A percentile compares a stretch with the other conserved stretches of the same genome.
These are phyloP conservation scores for Steinernema khuongi DNA, from an alignment of 1,140 invertebrate genomes.

Conservation along the genomic window DNA sequence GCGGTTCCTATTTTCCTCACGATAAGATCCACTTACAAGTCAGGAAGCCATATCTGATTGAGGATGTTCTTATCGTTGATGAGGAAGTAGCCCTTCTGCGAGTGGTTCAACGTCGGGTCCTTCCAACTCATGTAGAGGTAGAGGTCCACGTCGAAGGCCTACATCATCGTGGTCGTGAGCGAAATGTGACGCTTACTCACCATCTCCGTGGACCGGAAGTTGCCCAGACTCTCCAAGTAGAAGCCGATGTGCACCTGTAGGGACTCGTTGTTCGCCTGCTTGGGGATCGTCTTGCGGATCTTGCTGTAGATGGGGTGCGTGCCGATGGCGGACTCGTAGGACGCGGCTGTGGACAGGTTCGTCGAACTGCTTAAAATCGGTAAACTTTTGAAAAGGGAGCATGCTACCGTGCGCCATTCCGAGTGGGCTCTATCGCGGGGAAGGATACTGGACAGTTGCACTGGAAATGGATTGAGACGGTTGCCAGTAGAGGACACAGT, in stretches of 20 bases:
- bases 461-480: not conserved
- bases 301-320: slow-evolving; percentile 7
- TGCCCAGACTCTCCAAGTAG: slow-evolving; percentile 51
- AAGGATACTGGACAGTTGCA: not conserved
- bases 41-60: slow-evolving; percentile 47
- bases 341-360: not conserved
- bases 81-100: slow-evolving; percentile 49
- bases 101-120: slow-evolving; percentile 46
- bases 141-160: slow-evolving; percentile 57
- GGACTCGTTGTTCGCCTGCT: slow-evolving; percentile 19
- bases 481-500: not conserved
- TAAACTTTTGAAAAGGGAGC: not conserved
- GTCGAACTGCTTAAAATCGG: slow-evolving; percentile 12
- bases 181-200: slow-evolving; percentile 23
- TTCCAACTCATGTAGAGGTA: slow-evolving; percentile 55
- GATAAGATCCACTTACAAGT: slow-evolving; percentile 24
- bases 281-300: not conserved
- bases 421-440: not conserved
- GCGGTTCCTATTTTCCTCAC: too few relatives aligned
- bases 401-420: slow-evolving; percentile 4
- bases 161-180: slow-evolving; percentile 19
- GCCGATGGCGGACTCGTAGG: not conserved
- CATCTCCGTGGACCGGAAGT: slow-evolving; percentile 50
- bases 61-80: slow-evolving; percentile 48
- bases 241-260: slow-evolving; percentile 47